phyloP scores from a whole-genome alignment of 2,888 invertebrate genomes.

The Allacma fusca region DNA sequence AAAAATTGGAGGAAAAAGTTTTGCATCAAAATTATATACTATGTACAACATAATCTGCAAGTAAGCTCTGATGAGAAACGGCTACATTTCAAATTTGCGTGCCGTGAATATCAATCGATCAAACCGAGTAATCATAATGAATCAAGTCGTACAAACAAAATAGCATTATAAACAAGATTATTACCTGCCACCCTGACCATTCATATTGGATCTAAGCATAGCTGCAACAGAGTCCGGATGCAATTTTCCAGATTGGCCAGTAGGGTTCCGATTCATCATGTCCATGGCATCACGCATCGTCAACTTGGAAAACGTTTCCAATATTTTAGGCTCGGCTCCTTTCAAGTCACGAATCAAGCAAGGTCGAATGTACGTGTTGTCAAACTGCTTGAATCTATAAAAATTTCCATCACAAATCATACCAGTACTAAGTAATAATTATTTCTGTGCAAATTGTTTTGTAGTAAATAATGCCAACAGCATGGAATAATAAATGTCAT shows the following conservation, averaged over 20 bases:
- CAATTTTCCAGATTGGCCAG: constrained; percentile 50
- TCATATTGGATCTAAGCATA: constrained; percentile 72
- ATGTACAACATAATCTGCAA: too few relatives aligned
- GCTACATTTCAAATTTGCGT: too few relatives aligned
- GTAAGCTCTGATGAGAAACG: too few relatives aligned
- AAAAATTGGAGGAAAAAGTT: too few relatives aligned
- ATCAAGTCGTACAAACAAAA: not conserved
- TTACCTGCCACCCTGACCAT: constrained; percentile 43
- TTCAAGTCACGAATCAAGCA: constrained; percentile 84
- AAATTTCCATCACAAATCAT: not conserved
- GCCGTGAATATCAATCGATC: too few relatives aligned
- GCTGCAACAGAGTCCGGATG: constrained; percentile 85
- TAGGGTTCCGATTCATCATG: constrained; percentile 65
- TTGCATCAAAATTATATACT: too few relatives aligned
- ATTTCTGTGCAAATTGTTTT: too few relatives aligned
- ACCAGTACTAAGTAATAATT: too few relatives aligned
- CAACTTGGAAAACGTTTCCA: constrained; percentile 91
- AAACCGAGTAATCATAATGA: too few relatives aligned
- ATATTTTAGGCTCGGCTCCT: constrained; percentile 89
- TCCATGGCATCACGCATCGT: constrained; percentile 94
- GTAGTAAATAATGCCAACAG: too few relatives aligned
- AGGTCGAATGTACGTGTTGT: constrained; percentile 91
- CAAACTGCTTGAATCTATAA: constrained; percentile 86
- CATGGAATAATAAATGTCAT: too few relatives aligned
- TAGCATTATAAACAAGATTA: not conserved